phyloP scores from a whole-genome alignment of 2,888 invertebrate species.

The Ectropis crepuscularia region DNA sequence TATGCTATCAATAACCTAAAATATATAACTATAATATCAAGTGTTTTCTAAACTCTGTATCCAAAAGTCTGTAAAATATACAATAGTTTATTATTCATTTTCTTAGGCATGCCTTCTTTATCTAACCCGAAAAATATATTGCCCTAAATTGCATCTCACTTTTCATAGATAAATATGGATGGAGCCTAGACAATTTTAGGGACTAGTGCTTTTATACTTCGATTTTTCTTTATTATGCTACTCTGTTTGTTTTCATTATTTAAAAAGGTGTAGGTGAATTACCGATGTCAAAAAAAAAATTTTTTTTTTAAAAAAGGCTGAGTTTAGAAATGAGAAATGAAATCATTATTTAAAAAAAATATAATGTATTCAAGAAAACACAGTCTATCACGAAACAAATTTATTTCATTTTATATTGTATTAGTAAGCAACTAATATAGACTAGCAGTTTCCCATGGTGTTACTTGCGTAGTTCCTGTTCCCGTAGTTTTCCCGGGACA shows the following conservation, averaged over 20 bases:
- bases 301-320: no score
- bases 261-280: constrained; percentile 3
- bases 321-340: no score
- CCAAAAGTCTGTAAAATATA: neutral
- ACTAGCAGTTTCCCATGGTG: no score
- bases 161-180: constrained; percentile 12
- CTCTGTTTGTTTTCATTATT: constrained; percentile 15
- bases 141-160: constrained; percentile 13
- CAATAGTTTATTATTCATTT: constrained; percentile 7
- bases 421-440: no score
- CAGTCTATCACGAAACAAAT: no score
- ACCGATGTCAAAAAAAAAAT: no score
- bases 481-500: no score
- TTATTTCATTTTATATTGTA: no score
- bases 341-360: no score
- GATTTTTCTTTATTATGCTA: constrained; percentile 6
- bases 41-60: neutral
- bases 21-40: neutral
- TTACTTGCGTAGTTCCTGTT: no score
- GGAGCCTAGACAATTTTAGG: constrained; percentile 8
- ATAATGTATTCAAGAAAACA: no score
- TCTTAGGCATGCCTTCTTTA: constrained; percentile 9
- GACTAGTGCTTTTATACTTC: constrained; percentile 4
- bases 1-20: no score
- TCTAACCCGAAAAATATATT: constrained; percentile 14